phyloP scores from a whole-genome alignment of 1,140 invertebrate genomes.

The Gryon sp. region DNA sequence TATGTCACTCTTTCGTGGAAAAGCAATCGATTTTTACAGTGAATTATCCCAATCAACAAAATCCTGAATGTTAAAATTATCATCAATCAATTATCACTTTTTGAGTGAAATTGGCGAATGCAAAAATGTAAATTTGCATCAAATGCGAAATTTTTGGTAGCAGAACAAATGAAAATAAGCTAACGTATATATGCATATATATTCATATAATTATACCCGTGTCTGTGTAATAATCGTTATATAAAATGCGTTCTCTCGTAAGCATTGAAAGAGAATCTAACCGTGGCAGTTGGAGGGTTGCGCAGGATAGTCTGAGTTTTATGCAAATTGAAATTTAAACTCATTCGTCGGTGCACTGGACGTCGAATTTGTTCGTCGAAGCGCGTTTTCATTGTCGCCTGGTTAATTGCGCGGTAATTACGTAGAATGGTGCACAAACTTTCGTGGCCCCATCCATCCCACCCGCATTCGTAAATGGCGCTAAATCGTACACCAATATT shows the following conservation, averaged over 20 bases:
- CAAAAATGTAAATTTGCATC: slow-evolving; percentile 16
- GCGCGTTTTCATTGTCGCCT: slow-evolving; percentile 66
- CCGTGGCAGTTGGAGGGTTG: slow-evolving; percentile 6
- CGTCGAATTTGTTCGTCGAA: slow-evolving; percentile 63
- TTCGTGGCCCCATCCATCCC: slow-evolving; percentile 52
- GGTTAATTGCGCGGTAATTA: slow-evolving; percentile 74
- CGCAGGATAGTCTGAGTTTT: slow-evolving; percentile 49
- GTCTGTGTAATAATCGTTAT: slow-evolving; percentile 41
- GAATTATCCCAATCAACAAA: too few relatives aligned
- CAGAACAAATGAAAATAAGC: slow-evolving; percentile 32
- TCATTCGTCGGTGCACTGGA: slow-evolving; percentile 36
- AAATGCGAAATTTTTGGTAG: slow-evolving; percentile 11
- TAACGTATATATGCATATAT: background rate
- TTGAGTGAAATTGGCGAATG: too few relatives aligned
- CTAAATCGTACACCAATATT: slow-evolving; percentile 63
- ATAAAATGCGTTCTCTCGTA: slow-evolving; percentile 49
- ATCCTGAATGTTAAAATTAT: too few relatives aligned
- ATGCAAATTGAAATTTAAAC: slow-evolving; percentile 71
- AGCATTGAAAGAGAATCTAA: slow-evolving; percentile 38
- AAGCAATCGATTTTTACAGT: too few relatives aligned
- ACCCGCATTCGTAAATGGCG: slow-evolving; percentile 54
- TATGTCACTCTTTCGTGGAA: too few relatives aligned
- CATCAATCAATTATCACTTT: too few relatives aligned
- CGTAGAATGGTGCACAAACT: slow-evolving; percentile 62
- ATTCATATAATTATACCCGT: slow-evolving; percentile 41